Conservation (phyloP, 2,888 invertebrate species). For the Eupithecia tripunctaria region DNA sequence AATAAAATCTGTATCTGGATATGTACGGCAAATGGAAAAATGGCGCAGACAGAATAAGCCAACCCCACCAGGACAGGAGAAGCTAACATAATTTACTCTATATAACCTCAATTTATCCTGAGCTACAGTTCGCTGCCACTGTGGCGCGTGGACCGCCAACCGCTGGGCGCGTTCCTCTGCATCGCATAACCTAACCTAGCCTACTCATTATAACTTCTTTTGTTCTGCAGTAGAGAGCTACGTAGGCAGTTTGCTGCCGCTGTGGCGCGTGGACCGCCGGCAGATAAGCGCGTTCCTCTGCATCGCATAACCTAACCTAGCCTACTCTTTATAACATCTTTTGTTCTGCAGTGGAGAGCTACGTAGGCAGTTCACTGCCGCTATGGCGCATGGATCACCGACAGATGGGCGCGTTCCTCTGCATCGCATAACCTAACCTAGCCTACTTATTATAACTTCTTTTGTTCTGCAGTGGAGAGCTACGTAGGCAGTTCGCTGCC, state of each 20-base stretch:
- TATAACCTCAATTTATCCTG: too few species aligned
- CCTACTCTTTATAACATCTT: not conserved
- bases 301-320: conserved; percentile 87
- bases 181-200: too few species aligned
- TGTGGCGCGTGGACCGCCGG: too few species aligned
- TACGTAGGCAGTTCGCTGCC: conserved; percentile 87
- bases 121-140: too few species aligned
- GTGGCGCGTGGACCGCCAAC: too few species aligned
- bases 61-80: too few species aligned
- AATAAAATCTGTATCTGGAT: not conserved
- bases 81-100: too few species aligned
- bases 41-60: not conserved
- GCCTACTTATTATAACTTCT: not conserved
- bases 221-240: too few species aligned
- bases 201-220: too few species aligned
- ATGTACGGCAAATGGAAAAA: not conserved
- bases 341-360: conserved; percentile 79
- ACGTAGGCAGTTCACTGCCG: conserved; percentile 75
- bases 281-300: too few species aligned
- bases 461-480: conserved; percentile 85
- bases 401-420: conserved; percentile 96
- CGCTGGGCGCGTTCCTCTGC: conserved; percentile 95
- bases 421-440: conserved; percentile 86
- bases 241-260: too few species aligned
- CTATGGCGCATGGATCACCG: conserved; percentile 92